Evolutionary conservation across 2,113 vertebrate species (phyloP), one percentile per base, ranked within the genome.

Genomic region (Microcebus tavaratra): DNA sequence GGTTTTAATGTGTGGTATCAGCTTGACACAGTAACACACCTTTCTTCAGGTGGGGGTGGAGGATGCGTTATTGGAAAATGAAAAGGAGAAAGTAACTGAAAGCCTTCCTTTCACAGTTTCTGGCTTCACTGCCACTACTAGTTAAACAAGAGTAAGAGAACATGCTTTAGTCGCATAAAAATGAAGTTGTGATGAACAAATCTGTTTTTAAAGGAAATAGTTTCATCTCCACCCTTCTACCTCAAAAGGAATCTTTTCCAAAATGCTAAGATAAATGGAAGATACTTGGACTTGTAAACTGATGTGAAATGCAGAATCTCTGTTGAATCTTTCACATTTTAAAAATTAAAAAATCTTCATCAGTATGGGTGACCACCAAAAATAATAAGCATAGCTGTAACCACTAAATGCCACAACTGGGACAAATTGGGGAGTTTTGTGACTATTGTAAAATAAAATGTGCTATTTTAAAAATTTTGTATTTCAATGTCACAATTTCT

Each of bases 361-460:
- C 73, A 85, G 15, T 23, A 34, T 20, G 18, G 10, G 21, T 94
- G 75, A 84, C n/a, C 29, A 75, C 34, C 36, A 34, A 86, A 86
- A 84, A 73, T 15, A 83, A 75, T 63, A 50, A 50, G 13, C 53
- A 55, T 55, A 55, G 15, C 53, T 15, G 15, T 55, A 17, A 55
- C 4, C 17, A 80, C 78, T 83, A 39, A 9, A 18, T 70, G 18
- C 79, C 55, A 95, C 39, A 94, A 50, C 31, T 80, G 53, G 88
- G 53, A 76, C 4, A 79, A 67, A 75, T 45, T 84, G 45, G 57
- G 53, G 59, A 67, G 39, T 53, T 68, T 55, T 92, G 48, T 87
- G 93, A 39, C 14, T 78, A 42, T 25, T 96, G 96, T 96, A n/a
- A 98, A 97, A 97, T 96, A 97, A 98, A 98, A 92, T 90, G 27